phyloP scores from a whole-genome alignment of 2,113 vertebrate genomes.

The Neofelis nebulosa region DNA sequence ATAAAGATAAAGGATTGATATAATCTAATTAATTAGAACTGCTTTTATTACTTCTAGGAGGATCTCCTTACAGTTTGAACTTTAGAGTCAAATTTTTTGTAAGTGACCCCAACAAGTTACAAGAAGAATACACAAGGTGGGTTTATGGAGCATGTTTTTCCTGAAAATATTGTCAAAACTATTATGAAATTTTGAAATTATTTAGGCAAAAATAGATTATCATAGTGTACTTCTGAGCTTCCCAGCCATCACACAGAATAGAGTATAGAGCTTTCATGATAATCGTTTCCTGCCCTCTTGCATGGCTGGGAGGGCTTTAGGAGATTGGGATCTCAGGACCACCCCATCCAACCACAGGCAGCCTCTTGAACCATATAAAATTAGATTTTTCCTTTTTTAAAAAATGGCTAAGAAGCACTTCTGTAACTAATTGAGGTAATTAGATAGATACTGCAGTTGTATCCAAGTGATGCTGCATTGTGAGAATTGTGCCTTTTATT shows the following conservation, averaged over 20 bases:
- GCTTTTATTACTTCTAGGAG: constrained; percentile 88
- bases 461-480: not conserved
- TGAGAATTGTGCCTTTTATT: not conserved
- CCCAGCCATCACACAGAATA: not conserved
- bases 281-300: not conserved
- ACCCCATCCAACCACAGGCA: not conserved
- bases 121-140: constrained; percentile 99
- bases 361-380: not conserved
- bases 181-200: constrained; percentile 7
- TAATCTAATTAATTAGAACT: constrained; percentile 84
- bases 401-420: not conserved
- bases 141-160: constrained; percentile 68
- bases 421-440: not conserved
- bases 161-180: constrained; percentile 51
- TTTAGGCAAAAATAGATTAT: constrained; percentile 37
- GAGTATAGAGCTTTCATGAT: not conserved
- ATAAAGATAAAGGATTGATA: constrained; percentile 67
- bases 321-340: not conserved
- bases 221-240: not conserved
- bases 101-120: constrained; percentile 95
- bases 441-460: not conserved
- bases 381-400: not conserved
- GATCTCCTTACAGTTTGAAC: constrained; percentile 96
- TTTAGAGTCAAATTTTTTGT: constrained; percentile 99
- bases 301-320: not conserved